These are phyloP conservation scores for Drosophila auraria DNA, from an alignment of 1,140 invertebrate genomes.

Conservation along the genomic window DNA sequence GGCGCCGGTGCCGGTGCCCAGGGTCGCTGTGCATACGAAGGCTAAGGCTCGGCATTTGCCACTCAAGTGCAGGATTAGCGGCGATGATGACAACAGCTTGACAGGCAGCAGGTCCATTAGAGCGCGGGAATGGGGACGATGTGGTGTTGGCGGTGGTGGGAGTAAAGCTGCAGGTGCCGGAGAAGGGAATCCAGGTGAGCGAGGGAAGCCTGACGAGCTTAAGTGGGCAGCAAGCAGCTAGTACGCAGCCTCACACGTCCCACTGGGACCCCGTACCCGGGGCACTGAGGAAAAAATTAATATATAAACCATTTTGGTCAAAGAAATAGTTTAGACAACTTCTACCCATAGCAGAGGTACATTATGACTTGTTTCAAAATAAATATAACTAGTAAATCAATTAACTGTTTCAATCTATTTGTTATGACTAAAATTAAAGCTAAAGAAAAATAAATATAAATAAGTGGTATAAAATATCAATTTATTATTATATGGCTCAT, in stretches of 20 bases:
- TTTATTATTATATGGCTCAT: no score
- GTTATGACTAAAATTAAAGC: no score
- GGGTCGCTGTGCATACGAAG: conserved; percentile 26
- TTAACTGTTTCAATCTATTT: not conserved
- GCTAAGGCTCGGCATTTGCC: conserved; percentile 65
- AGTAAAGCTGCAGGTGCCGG: not conserved
- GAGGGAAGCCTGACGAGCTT: conserved; percentile 31
- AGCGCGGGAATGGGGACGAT: conserved; percentile 6
- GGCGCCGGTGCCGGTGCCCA: conserved; percentile 11
- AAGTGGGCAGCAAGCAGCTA: conserved; percentile 17
- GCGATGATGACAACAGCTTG: conserved; percentile 81
- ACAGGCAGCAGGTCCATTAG: conserved; percentile 73
- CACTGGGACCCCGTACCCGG: not conserved
- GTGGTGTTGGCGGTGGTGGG: not conserved
- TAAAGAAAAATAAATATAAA: no score
- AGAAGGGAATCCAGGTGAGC: conserved; percentile 14
- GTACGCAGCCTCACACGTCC: conserved; percentile 23
- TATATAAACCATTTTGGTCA: not conserved
- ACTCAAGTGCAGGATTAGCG: conserved; percentile 81
- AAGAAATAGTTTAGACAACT: not conserved
- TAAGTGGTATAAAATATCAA: no score
- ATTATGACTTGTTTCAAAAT: no score
- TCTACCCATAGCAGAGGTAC: no score
- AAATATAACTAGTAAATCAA: not conserved
- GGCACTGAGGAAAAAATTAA: conserved; percentile 13